Conservation (phyloP, 2,797 vertebrate species). For the Natrix natrix region DNA sequence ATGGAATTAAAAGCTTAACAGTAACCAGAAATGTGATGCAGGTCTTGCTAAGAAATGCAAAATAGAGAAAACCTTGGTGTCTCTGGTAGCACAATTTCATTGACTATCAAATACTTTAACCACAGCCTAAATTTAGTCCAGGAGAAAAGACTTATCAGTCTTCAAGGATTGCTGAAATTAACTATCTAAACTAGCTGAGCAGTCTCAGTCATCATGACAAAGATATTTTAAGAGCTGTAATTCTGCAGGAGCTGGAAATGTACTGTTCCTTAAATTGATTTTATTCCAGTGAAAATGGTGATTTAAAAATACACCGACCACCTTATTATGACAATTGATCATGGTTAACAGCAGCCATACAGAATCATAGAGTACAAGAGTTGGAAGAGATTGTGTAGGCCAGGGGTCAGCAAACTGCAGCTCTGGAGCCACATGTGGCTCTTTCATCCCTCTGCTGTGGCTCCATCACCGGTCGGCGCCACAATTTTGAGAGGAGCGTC, state of each 20-base stretch:
- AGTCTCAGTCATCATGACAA: not conserved
- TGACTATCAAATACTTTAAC: not conserved
- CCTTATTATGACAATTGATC: not conserved
- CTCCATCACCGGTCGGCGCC: no score
- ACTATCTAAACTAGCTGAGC: not conserved
- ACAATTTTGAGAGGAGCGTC: no score
- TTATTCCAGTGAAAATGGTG: not conserved
- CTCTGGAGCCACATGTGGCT: no score
- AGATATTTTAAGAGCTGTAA: not conserved
- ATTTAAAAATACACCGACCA: not conserved
- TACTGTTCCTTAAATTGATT: not conserved
- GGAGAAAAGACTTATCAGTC: not conserved
- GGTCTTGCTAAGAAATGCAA: not conserved
- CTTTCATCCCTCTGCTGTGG: no score
- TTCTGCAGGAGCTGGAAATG: not conserved
- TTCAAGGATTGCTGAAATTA: not conserved
- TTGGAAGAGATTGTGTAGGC: not conserved
- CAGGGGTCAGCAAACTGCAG: no score
- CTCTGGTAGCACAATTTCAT: not conserved
- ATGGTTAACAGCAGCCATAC: not conserved
- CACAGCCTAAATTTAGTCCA: not conserved
- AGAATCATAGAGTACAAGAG: not conserved
- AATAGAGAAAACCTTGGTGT: not conserved
- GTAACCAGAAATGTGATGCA: not conserved
- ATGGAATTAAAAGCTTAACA: not conserved